phyloP scores from a whole-genome alignment of 2,797 vertebrate genomes.

The Paramormyrops hopkinsi region DNA sequence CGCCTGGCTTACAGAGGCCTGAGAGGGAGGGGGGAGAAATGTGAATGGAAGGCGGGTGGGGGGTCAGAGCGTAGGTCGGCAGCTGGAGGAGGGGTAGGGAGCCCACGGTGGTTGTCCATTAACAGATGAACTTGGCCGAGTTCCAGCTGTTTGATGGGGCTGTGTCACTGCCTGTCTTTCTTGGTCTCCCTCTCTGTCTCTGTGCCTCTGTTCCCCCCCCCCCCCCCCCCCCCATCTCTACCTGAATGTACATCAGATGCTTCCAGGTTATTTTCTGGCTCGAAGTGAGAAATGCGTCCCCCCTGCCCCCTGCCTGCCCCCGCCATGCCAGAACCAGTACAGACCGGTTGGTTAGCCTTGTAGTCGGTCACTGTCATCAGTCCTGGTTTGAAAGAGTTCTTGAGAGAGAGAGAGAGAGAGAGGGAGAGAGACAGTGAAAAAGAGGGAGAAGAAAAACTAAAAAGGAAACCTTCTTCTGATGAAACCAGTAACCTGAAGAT shows the following conservation, averaged over 20 bases:
- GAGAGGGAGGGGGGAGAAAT: conserved; percentile 50
- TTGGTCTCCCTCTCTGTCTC: conserved; percentile 37
- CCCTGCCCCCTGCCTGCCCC: neutral
- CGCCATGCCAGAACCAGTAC: conserved; percentile 76
- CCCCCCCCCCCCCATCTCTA: conserved; percentile 25
- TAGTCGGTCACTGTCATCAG: conserved; percentile 61
- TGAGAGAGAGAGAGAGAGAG: conserved; percentile 62
- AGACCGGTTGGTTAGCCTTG: conserved; percentile 79
- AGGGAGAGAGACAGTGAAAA: conserved; percentile 56
- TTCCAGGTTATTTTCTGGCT: conserved; percentile 71
- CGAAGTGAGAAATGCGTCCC: conserved; percentile 57
- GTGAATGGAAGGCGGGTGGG: conserved; percentile 49
- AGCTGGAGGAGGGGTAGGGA: conserved; percentile 42
- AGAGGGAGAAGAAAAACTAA: conserved; percentile 54
- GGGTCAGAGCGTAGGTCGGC: conserved; percentile 22
- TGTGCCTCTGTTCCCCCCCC: conserved; percentile 39
- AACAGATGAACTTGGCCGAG: conserved; percentile 96
- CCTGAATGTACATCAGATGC: conserved; percentile 80
- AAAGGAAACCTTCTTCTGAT: conserved; percentile 50
- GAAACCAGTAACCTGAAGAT: conserved; percentile 69
- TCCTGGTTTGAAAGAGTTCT: conserved; percentile 57
- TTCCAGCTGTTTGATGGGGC: conserved; percentile 85
- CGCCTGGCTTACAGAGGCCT: conserved; percentile 72
- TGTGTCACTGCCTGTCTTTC: conserved; percentile 69
- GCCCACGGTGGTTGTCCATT: conserved; percentile 81